Base-by-base conservation (phyloP, 2,797 vertebrate genomes). In the Halcyon badia region DNA sequence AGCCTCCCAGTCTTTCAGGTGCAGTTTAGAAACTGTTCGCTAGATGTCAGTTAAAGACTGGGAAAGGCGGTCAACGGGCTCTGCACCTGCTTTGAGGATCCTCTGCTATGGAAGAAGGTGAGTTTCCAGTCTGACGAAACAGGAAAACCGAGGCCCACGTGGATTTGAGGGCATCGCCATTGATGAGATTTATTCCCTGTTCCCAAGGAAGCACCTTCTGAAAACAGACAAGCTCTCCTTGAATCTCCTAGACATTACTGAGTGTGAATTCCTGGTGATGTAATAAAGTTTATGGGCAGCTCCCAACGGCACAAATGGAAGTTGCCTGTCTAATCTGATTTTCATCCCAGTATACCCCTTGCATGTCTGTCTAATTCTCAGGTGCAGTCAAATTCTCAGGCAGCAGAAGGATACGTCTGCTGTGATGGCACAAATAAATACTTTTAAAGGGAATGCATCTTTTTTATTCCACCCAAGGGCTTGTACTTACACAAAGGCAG, bases 1-100 rank as follows among this genome's bases (percentile, higher is more conserved):
- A 18, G 0, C 25, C 26, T 54, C n/a, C 61, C 6, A 46, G 4
- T 62, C 35, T 58, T 58, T 17, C 58, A 9, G 61, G 21, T 96
- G 96, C 95, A 97, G 79, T 96, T 70, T 65, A 49, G 83, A 49
- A 90, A 71, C 17, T n/a, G 58, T 62, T 96, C 97, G 11, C 95
- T 96, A 95, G 97, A 68, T 97, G 97, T 97, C 97, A 97, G 87
- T n/a, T 56, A 17, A 35, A 65, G 93, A 73, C 93, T 39, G 62
- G 60, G 42, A 8, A 83, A 90, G 66, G 26, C 60, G 25, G 7
- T 14, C 49, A 81, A 4, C 65, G 14, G 39, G 24, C 37, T 26
- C 57, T n/a, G 37, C 19, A 4, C 14, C 28, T 12, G 26, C n/a
- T 70, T 21, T 25, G 0, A 33, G 42, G 10, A 19, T 44, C 15